Evolutionary conservation across 1,140 invertebrate species (phyloP).

Genomic region (Musca vetustissima): DNA sequence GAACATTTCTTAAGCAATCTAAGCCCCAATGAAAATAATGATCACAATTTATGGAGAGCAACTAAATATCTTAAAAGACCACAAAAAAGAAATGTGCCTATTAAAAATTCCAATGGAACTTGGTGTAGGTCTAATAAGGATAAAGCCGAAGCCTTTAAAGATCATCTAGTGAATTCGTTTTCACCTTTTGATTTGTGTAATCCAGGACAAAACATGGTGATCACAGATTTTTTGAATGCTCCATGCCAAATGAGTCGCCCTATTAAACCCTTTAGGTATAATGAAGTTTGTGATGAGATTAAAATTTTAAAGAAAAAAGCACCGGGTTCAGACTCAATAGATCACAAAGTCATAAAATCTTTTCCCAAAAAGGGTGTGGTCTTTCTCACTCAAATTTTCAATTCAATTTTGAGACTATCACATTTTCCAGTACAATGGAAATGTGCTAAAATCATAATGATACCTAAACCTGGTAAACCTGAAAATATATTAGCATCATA

Average conservation of each 20-base stretch:
- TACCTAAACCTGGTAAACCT: neutral
- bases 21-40: neutral
- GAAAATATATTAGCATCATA: neutral
- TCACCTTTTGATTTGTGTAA: neutral
- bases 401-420: neutral
- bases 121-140: neutral
- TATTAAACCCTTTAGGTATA: neutral
- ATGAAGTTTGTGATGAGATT: neutral
- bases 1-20: neutral
- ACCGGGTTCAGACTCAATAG: neutral
- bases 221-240: neutral
- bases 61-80: slow-evolving; percentile 4
- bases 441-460: neutral
- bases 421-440: neutral
- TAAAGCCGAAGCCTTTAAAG: neutral
- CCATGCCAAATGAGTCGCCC: neutral
- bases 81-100: neutral
- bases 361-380: neutral
- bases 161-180: neutral
- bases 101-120: neutral
- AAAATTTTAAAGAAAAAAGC: neutral
- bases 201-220: neutral
- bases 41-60: neutral
- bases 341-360: neutral
- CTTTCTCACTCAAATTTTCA: neutral